These are phyloP conservation scores for Vireo griseus DNA, from an alignment of 2,797 vertebrate genomes.

Conservation along the genomic window DNA sequence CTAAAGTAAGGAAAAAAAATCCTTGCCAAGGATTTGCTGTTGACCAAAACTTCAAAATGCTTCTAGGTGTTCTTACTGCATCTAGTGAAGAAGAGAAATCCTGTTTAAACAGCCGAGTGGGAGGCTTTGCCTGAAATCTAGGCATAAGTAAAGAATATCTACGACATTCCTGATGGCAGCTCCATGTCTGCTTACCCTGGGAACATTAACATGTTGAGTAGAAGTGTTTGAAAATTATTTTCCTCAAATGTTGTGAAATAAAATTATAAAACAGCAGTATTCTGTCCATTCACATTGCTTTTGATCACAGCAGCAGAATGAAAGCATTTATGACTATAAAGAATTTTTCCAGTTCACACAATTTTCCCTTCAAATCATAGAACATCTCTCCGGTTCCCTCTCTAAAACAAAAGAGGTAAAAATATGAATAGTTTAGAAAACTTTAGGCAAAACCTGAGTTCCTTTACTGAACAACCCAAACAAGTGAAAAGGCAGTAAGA, in stretches of 20 bases:
- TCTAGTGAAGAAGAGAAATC: not conserved
- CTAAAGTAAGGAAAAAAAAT: not conserved
- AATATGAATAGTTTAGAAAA: not conserved
- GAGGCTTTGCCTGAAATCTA: constrained; percentile 1
- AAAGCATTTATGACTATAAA: not conserved
- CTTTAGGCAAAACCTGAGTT: not conserved
- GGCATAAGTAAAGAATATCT: not conserved
- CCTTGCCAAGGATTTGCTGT: not conserved
- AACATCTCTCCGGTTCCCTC: not conserved
- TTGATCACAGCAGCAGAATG: not conserved
- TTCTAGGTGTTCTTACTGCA: not conserved
- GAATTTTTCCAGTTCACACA: not conserved
- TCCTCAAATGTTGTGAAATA: not conserved
- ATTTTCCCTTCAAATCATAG: not conserved
- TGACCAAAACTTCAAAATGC: not conserved
- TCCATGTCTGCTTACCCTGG: not conserved
- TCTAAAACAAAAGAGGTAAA: not conserved
- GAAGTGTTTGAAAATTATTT: not conserved
- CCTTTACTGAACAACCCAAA: not conserved
- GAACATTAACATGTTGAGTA: not conserved
- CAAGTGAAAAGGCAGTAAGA: not conserved
- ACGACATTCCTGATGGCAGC: not conserved
- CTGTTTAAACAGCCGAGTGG: not conserved
- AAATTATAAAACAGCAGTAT: not conserved
- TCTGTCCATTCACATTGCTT: not conserved